Evolutionary conservation across 2,888 invertebrate genomes (phyloP).

Genomic region (Hesperia comma): DNA sequence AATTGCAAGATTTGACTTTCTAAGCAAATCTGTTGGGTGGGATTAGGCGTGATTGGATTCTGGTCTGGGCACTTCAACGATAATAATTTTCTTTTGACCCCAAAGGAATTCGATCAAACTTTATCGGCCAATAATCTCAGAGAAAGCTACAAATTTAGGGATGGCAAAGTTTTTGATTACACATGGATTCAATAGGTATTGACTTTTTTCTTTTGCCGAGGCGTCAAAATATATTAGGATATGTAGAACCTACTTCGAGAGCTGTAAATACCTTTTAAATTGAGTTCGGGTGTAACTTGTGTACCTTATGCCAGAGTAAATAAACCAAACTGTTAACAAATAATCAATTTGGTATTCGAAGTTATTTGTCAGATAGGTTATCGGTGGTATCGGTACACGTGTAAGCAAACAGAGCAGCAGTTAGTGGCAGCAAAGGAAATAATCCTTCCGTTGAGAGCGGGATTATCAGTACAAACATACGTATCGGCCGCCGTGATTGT

Average conservation of each 20-base stretch:
- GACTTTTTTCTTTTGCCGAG: too few relatives aligned
- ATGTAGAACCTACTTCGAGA: too few relatives aligned
- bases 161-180: background rate
- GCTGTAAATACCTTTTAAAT: too few relatives aligned
- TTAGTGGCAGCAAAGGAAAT: constrained; percentile 53
- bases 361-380: constrained; percentile 35
- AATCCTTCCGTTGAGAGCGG: constrained; percentile 68
- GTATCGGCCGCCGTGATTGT: constrained; percentile 36
- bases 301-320: too few relatives aligned
- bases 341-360: constrained; percentile 22
- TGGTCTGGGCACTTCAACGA: too few relatives aligned
- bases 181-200: background rate
- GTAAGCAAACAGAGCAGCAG: constrained; percentile 62
- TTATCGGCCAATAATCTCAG: background rate
- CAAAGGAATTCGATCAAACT: background rate
- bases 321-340: constrained; percentile 14
- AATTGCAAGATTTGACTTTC: too few relatives aligned
- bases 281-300: too few relatives aligned
- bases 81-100: background rate
- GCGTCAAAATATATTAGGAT: too few relatives aligned
- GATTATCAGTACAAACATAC: constrained; percentile 53
- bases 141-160: background rate
- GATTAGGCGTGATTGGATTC: too few relatives aligned
- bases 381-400: constrained; percentile 56
- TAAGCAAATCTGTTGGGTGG: too few relatives aligned